A percentile compares a stretch with the other conserved stretches of the same genome.
phyloP scores from a whole-genome alignment of 2,113 vertebrate genomes.

The Pyrgilauda ruficollis region DNA sequence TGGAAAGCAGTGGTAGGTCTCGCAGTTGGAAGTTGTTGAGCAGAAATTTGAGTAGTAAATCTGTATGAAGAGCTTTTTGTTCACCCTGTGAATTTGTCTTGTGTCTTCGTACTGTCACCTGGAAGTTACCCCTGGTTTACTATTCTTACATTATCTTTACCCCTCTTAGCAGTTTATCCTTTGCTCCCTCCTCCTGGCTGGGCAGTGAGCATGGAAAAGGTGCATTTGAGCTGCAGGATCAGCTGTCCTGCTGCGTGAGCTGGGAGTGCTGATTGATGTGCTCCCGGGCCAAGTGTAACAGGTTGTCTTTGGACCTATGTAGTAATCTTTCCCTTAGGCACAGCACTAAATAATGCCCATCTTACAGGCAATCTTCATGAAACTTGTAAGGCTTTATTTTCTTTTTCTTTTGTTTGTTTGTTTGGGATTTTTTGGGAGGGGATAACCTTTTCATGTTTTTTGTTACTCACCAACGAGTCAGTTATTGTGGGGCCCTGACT shows the following conservation, averaged over 20 bases:
- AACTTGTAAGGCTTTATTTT: neutral
- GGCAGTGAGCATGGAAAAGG: neutral
- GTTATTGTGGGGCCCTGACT: neutral
- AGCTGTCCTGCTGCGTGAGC: neutral
- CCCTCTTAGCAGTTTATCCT: neutral
- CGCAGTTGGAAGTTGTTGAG: neutral
- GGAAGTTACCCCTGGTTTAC: neutral
- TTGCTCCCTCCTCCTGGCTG: neutral
- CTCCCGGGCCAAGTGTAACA: neutral
- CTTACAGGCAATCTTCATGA: neutral
- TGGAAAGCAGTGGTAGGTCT: neutral
- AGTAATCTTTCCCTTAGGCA: neutral
- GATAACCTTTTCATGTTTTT: neutral
- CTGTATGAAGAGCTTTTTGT: neutral
- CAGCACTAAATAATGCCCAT: neutral
- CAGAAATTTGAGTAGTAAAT: neutral
- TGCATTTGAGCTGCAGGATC: neutral
- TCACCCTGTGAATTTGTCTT: neutral
- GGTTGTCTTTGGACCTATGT: neutral
- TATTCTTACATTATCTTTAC: neutral
- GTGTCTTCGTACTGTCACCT: neutral
- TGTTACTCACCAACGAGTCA: neutral
- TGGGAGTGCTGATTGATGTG: neutral
- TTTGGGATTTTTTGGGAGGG: neutral
- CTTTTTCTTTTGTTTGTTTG: neutral